A percentile compares a stretch with the other conserved stretches of the same genome.
phyloP scores from a whole-genome alignment of 2,113 vertebrate species.

The Menura novaehollandiae region DNA sequence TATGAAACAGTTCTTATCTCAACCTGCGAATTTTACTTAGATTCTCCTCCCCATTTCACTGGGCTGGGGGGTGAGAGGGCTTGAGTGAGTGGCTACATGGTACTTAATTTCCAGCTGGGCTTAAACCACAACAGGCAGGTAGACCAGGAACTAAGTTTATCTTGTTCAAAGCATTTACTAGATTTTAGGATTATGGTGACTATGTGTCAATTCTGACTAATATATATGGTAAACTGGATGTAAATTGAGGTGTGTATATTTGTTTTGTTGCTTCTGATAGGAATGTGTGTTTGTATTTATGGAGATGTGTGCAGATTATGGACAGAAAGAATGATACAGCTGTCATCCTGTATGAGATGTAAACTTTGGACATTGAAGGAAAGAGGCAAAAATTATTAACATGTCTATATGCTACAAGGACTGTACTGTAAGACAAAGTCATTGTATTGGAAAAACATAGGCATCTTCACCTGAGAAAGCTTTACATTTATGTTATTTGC shows the following conservation, averaged over 20 bases:
- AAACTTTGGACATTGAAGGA: neutral
- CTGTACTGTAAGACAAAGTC: neutral
- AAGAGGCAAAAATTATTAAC: neutral
- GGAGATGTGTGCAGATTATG: neutral
- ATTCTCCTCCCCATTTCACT: neutral
- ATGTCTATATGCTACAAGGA: neutral
- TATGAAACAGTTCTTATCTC: neutral
- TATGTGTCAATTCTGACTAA: neutral
- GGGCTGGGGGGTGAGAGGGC: neutral
- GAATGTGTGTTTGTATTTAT: neutral
- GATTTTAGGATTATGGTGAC: neutral
- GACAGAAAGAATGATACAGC: neutral
- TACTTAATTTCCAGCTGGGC: neutral
- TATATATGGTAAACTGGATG: neutral
- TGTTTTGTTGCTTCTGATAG: neutral
- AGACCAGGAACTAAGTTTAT: neutral
- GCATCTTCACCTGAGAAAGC: neutral
- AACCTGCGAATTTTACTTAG: neutral
- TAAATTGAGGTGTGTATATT: neutral
- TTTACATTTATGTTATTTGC: neutral
- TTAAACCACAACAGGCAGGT: accelerated
- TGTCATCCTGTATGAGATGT: neutral
- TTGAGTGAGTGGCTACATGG: neutral
- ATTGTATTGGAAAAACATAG: neutral
- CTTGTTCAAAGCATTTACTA: neutral